Conservation (phyloP, 2,888 invertebrate species). For the Halictus ligatus region DNA sequence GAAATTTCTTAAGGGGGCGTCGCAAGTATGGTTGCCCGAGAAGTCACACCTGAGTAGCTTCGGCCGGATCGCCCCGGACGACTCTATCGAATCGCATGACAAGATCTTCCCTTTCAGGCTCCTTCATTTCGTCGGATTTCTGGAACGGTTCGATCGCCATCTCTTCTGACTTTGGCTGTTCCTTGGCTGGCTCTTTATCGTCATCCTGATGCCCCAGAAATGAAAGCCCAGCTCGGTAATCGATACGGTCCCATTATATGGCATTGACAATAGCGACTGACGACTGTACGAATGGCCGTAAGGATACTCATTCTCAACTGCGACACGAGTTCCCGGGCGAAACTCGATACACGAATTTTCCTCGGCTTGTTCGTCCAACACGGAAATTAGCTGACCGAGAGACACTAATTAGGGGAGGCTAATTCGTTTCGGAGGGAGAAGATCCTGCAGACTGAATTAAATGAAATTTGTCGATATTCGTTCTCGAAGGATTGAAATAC, state of each 20-base stretch:
- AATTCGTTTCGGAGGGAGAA: background rate
- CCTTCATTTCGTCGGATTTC: constrained; percentile 70
- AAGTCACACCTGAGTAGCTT: constrained; percentile 71
- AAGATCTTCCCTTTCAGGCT: constrained; percentile 79
- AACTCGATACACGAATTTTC: background rate
- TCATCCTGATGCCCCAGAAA: constrained; percentile 67
- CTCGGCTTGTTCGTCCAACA: background rate
- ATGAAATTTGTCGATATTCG: too few relatives aligned
- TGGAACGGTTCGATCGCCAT: constrained; percentile 35
- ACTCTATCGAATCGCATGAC: constrained; percentile 79
- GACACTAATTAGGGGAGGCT: background rate
- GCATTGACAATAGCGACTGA: constrained; percentile 28
- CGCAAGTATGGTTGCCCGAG: background rate
- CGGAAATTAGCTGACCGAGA: background rate
- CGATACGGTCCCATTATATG: constrained; percentile 35
- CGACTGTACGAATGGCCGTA: constrained; percentile 51
- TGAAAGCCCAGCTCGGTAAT: constrained; percentile 50
- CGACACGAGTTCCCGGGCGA: background rate
- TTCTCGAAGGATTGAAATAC: too few relatives aligned
- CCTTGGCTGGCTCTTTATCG: constrained; percentile 50
- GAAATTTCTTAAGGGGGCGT: background rate
- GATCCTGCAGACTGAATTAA: background rate
- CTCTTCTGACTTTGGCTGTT: constrained; percentile 40
- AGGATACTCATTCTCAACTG: constrained; percentile 20
- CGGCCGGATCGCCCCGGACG: constrained; percentile 73